Conservation (phyloP, 2,888 invertebrate species). For the Drosophila dives region DNA sequence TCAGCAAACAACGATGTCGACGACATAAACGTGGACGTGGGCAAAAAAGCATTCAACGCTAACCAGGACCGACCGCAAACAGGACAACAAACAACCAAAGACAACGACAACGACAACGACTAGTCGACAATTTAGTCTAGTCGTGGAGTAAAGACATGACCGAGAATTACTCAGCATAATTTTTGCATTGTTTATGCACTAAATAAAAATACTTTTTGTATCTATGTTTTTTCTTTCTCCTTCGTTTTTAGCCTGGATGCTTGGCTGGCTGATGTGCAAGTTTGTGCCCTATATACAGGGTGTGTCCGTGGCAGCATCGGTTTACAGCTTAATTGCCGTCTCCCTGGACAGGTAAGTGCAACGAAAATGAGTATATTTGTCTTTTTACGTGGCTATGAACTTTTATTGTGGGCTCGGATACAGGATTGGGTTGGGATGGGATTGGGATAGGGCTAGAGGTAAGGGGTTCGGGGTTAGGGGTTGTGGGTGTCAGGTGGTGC, state of each 20-base stretch:
- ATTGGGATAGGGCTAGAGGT: constrained; percentile 10
- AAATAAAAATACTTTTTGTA: constrained; percentile 25
- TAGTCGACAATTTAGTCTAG: constrained; percentile 5
- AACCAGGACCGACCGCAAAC: constrained; percentile 41
- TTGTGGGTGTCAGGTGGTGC: neutral
- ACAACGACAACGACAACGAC: constrained; percentile 13
- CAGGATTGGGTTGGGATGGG: constrained; percentile 5
- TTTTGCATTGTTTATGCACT: constrained; percentile 59
- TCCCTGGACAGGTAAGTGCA: constrained; percentile 94
- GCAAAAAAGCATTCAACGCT: constrained; percentile 49
- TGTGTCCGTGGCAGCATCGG: constrained; percentile 97
- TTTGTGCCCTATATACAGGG: constrained; percentile 98
- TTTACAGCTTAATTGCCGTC: constrained; percentile 97
- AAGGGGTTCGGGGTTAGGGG: neutral
- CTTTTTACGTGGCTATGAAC: constrained; percentile 60
- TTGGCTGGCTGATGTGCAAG: constrained; percentile 98
- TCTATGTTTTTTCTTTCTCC: neutral
- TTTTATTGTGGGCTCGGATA: constrained; percentile 61
- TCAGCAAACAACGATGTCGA: constrained; percentile 66
- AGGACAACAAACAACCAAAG: constrained; percentile 7
- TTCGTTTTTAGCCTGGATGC: constrained; percentile 92
- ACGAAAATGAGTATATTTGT: constrained; percentile 16
- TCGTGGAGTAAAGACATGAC: constrained; percentile 50
- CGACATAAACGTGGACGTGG: constrained; percentile 33
- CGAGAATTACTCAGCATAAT: constrained; percentile 73